These are phyloP conservation scores for Rhingia rostrata DNA, from an alignment of 2,888 invertebrate genomes.

Conservation along the genomic window DNA sequence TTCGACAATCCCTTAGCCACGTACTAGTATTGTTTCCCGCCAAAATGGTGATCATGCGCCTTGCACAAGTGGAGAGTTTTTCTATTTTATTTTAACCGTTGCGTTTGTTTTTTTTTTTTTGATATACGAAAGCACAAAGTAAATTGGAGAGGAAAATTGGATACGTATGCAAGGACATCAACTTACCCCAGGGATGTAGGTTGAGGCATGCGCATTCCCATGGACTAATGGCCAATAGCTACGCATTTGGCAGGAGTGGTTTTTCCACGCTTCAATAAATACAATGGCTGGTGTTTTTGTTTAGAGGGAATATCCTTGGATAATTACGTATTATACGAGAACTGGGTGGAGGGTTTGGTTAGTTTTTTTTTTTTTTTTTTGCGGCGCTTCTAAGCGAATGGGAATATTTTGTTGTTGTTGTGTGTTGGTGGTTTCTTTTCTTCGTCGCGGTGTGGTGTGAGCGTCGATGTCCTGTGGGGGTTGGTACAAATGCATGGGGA, in stretches of 20 bases:
- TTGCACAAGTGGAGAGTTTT: conserved; percentile 52
- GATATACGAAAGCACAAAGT: conserved; percentile 7
- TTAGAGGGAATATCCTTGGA: conserved; percentile 73
- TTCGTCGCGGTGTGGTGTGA: conserved; percentile 16
- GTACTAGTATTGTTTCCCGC: conserved; percentile 45
- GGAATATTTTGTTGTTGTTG: conserved; percentile 48
- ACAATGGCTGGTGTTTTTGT: conserved; percentile 74
- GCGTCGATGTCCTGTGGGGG: conserved; percentile 48
- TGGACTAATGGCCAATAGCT: conserved; percentile 72
- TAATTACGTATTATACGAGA: conserved; percentile 65
- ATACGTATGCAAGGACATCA: conserved; percentile 22
- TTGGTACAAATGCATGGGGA: conserved; percentile 59
- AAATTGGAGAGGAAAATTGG: conserved; percentile 58
- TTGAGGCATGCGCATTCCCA: conserved; percentile 63
- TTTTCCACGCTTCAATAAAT: conserved; percentile 71
- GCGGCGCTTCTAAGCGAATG: conserved; percentile 58
- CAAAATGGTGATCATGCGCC: conserved; percentile 65
- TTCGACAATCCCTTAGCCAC: too few relatives aligned
- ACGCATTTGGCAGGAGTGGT: conserved; percentile 74
- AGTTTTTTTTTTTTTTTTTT: too few relatives aligned
- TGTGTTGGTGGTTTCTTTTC: conserved; percentile 45
- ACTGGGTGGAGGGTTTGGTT: conserved; percentile 18
- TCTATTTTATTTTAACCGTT: conserved; percentile 9
- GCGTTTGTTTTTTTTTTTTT: neutral
- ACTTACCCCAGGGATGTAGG: conserved; percentile 51